Evolutionary conservation across 2,888 invertebrate species (phyloP).

Genomic region (Pyrocoelia pectoralis): DNA sequence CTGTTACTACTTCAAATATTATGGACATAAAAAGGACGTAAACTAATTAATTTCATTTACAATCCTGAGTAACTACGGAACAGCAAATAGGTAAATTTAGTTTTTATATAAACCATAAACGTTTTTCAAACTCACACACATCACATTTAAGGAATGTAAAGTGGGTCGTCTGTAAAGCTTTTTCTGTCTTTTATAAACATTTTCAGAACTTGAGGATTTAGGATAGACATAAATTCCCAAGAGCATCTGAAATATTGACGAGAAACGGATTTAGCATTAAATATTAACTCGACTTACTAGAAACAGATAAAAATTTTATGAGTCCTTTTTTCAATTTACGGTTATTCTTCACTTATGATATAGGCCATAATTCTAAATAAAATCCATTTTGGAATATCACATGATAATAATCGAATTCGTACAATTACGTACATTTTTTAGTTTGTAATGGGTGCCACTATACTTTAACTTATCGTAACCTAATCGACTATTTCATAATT

Average conservation of each 20-base stretch:
- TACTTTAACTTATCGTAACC: too few relatives aligned
- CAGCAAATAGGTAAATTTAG: not conserved
- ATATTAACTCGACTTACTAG: conserved; percentile 11
- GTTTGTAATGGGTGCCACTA: too few relatives aligned
- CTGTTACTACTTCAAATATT: too few relatives aligned
- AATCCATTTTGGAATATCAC: not conserved
- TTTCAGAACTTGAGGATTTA: conserved; percentile 13
- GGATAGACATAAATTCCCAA: conserved; percentile 11
- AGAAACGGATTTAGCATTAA: conserved; percentile 11
- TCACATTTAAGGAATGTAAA: conserved; percentile 1
- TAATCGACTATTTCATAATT: too few relatives aligned
- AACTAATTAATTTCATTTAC: too few relatives aligned
- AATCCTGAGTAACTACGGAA: not conserved
- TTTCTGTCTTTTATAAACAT: conserved; percentile 12
- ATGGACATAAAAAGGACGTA: too few relatives aligned
- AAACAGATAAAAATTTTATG: conserved; percentile 10
- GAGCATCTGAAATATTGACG: conserved; percentile 10
- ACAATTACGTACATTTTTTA: too few relatives aligned
- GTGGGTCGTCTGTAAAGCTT: conserved; percentile 6
- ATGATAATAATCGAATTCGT: too few relatives aligned
- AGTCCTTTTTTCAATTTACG: conserved; percentile 3
- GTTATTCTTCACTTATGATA: conserved; percentile 4
- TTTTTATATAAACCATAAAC: not conserved
- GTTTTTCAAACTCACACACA: not conserved
- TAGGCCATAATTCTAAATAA: not conserved